Evolutionary conservation across 2,888 invertebrate species (phyloP).

Genomic region (Heliconius charithonia): DNA sequence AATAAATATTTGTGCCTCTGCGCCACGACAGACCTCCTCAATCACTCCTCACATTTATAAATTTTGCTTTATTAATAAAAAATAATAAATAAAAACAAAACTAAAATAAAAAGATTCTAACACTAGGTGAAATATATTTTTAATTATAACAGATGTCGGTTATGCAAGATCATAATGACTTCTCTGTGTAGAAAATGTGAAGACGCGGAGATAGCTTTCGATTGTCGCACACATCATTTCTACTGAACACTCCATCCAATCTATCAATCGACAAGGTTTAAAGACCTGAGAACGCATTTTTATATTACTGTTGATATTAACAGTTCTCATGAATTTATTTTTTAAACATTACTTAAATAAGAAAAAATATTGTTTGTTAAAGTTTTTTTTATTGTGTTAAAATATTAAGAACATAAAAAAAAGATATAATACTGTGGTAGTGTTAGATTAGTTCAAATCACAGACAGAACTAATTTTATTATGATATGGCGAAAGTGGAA

Average conservation of each 20-base stretch:
- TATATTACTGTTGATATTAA: neutral
- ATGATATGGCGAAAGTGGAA: neutral
- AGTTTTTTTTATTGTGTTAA: too few relatives aligned
- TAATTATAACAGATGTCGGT: slow-evolving; percentile 21
- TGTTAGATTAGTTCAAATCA: neutral
- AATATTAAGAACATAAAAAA: neutral
- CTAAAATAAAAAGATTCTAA: neutral
- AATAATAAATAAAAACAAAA: neutral
- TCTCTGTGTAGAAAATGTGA: slow-evolving; percentile 34
- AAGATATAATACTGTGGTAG: too few relatives aligned
- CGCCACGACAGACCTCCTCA: too few relatives aligned
- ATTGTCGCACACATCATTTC: slow-evolving; percentile 30
- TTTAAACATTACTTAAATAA: too few relatives aligned
- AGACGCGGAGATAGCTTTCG: slow-evolving; percentile 36
- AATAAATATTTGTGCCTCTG: too few relatives aligned
- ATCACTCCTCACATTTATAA: too few relatives aligned
- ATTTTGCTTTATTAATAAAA: too few relatives aligned
- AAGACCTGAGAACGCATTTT: slow-evolving; percentile 12
- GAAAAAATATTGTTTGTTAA: too few relatives aligned
- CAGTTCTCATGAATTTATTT: too few relatives aligned
- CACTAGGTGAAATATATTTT: slow-evolving; percentile 13
- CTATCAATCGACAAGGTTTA: slow-evolving; percentile 1
- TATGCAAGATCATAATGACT: slow-evolving; percentile 34
- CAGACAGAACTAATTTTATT: neutral
- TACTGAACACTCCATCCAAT: slow-evolving; percentile 7